phyloP scores from a whole-genome alignment of 2,113 vertebrate species.

The Lampris megalopsis region DNA sequence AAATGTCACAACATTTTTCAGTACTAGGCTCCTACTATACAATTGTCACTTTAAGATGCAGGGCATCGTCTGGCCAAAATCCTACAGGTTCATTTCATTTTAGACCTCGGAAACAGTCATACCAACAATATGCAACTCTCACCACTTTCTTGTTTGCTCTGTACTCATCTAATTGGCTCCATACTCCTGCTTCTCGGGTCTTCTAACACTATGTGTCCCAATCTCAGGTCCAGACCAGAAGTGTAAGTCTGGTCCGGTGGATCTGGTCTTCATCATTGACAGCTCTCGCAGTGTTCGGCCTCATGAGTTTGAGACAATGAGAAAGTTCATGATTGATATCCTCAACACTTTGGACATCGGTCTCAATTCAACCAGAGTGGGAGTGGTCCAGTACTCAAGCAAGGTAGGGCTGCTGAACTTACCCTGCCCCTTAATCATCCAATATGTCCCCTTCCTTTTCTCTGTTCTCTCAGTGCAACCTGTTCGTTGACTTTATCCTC shows the following conservation, averaged over 20 bases:
- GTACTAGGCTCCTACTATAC: background rate
- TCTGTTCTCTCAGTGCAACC: background rate
- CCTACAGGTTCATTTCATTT: no score
- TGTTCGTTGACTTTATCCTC: no score
- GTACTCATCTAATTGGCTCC: background rate
- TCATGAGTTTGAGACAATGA: constrained; percentile 96
- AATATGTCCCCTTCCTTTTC: no score
- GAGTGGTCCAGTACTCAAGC: constrained; percentile 97
- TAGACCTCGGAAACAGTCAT: no score
- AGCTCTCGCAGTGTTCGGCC: constrained; percentile 96
- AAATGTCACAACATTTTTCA: no score
- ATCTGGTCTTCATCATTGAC: constrained; percentile 97
- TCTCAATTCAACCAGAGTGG: constrained; percentile 87
- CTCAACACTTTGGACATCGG: constrained; percentile 90
- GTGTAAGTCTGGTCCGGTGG: constrained; percentile 91
- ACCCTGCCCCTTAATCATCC: background rate
- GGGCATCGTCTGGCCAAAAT: no score
- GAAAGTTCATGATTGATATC: constrained; percentile 94
- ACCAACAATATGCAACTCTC: background rate
- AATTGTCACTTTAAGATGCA: background rate
- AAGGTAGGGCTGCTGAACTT: constrained; percentile 71
- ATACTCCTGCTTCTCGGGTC: background rate
- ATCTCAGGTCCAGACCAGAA: constrained; percentile 78
- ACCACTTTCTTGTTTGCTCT: background rate
- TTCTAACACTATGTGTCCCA: background rate